Base-by-base conservation (phyloP, 2,113 vertebrate species). In the Oenanthe oenanthe region DNA sequence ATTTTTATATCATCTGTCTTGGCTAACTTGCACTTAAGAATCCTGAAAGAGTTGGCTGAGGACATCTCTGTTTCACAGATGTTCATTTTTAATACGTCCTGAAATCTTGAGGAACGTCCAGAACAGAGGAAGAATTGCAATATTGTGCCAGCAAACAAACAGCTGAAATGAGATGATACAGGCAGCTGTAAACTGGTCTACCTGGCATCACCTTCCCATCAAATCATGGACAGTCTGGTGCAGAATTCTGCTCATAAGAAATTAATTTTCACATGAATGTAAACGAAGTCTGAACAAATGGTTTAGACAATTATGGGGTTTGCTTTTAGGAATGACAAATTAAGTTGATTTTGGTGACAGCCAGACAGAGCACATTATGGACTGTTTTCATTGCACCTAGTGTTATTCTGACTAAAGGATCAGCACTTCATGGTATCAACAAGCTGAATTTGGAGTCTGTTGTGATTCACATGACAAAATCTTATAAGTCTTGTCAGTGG, bases 51-150 rank as follows among this genome's bases (percentile, higher is more conserved):
- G 32, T 38, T 94, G 90, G 78, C 88, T 73, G 71, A 94, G 34
- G 50, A 90, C 42, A 54, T 76, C 38, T 94, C 82, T 92, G 54
- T 85, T 95, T 88, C 85, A 76, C 92, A 95, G 71, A 95, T 92
- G 85, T 73, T 88, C 21, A 13, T 90, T 94, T 95, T 88, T 62
- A 92, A 28, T 70, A 72, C 76, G 50, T 83, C 58, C 54, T 76
- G 58, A 89, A 93, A 72, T 94, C 36, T 38, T 79, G 54, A 43
- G 57, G 11, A 88, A 54, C 6, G 4, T 85, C 85, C 78, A 93
- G 62, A 93, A 73, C 54, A 76, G 87, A 88, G 38, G 74, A 89
- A 89, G 40, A 85, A 65, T n/a, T 54, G 8, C 28, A 76, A 24
- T 68, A 54, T n/a, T 75, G n/a, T 73, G 50, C 73, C 93, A 89